These are phyloP conservation scores for Leucoraja erinaceus DNA, from an alignment of 2,113 vertebrate genomes.

Conservation along the genomic window DNA sequence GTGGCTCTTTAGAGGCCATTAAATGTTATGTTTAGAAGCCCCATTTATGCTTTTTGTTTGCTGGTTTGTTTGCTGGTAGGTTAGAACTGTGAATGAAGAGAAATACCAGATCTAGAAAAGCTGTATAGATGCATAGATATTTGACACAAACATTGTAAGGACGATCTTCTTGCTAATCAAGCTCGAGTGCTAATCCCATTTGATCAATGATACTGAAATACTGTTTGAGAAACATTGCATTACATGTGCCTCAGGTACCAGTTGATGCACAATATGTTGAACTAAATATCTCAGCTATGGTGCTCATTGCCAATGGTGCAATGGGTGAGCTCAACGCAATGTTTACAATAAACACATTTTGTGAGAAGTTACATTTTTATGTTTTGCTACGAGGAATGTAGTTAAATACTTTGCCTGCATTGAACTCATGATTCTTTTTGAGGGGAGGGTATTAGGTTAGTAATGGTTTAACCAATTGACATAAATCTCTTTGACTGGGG, in stretches of 20 bases:
- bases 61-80: neutral
- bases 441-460: too few species aligned
- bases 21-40: neutral
- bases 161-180: neutral
- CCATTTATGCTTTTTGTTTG: neutral
- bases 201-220: neutral
- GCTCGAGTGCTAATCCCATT: neutral
- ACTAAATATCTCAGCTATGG: neutral
- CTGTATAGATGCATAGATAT: neutral
- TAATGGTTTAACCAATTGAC: too few species aligned
- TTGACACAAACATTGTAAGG: neutral
- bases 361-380: neutral
- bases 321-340: neutral
- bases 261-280: too few species aligned
- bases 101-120: neutral
- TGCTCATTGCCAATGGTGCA: neutral
- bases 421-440: too few species aligned
- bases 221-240: neutral
- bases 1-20: neutral
- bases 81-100: neutral
- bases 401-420: too few species aligned
- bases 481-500: too few species aligned
- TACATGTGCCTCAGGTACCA: too few species aligned
- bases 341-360: neutral
- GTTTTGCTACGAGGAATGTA: neutral